Conservation (phyloP, 2,113 vertebrate species). For the Thinocorus orbignyianus region DNA sequence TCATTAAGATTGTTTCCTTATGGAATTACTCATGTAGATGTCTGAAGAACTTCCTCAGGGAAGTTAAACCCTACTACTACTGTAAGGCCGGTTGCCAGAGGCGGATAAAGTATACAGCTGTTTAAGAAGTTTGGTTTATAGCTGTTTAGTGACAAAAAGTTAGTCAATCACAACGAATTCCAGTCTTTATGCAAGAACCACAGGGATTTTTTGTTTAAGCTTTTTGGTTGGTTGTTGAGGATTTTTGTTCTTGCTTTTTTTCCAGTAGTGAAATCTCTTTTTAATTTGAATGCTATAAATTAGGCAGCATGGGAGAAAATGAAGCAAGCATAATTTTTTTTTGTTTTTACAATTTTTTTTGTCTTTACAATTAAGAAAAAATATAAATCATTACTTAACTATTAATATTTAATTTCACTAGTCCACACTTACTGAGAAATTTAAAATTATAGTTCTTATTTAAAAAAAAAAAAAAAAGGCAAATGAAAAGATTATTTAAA, state of each 20-base stretch:
- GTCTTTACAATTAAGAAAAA: neutral
- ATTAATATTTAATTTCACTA: neutral
- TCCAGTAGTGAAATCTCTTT: fast-evolving
- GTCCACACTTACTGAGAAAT: neutral
- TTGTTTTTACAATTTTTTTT: neutral
- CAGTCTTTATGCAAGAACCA: neutral
- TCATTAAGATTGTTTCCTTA: neutral
- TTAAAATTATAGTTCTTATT: neutral
- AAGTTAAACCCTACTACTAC: neutral
- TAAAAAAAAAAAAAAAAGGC: neutral
- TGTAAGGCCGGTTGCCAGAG: neutral
- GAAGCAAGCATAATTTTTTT: neutral
- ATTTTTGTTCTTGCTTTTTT: neutral
- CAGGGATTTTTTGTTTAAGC: fast-evolving
- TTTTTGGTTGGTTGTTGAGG: neutral
- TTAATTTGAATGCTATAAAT: neutral
- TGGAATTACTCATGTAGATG: neutral
- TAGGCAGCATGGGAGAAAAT: neutral
- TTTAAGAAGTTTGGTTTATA: neutral
- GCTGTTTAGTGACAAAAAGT: neutral
- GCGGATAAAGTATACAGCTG: neutral
- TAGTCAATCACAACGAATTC: neutral
- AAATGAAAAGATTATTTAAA: neutral
- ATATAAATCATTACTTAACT: neutral
- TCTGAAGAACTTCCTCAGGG: neutral